These are phyloP conservation scores for Catocala fraxini DNA, from an alignment of 2,888 invertebrate genomes.

Conservation along the genomic window DNA sequence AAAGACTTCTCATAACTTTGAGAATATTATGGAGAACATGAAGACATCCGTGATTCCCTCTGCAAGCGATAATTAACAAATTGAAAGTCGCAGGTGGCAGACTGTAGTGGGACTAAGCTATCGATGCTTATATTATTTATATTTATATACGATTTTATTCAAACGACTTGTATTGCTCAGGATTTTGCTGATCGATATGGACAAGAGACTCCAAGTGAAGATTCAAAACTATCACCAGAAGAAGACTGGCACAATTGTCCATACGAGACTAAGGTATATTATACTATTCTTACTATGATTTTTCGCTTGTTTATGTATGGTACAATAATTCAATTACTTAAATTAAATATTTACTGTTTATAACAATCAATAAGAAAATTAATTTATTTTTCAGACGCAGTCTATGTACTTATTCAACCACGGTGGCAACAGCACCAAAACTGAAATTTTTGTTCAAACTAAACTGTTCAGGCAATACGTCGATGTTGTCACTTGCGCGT, in stretches of 20 bases:
- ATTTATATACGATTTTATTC: too few relatives aligned
- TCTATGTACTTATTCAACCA: constrained; percentile 7
- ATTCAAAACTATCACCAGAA: not conserved
- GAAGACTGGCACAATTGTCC: constrained; percentile 33
- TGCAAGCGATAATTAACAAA: too few relatives aligned
- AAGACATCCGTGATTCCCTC: too few relatives aligned
- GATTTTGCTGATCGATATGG: constrained; percentile 6
- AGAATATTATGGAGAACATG: too few relatives aligned
- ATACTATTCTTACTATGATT: not conserved
- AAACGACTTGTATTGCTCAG: constrained; percentile 10
- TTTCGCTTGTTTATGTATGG: not conserved
- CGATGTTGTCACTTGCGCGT: constrained; percentile 28
- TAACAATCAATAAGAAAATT: too few relatives aligned
- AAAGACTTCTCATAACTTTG: too few relatives aligned
- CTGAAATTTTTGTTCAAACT: constrained; percentile 34
- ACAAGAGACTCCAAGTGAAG: too few relatives aligned
- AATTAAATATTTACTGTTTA: too few relatives aligned
- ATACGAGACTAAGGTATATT: constrained; percentile 6
- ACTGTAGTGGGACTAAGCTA: too few relatives aligned
- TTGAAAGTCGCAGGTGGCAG: too few relatives aligned
- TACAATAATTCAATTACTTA: too few relatives aligned
- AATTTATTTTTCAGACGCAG: constrained; percentile 24
- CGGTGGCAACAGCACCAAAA: not conserved
- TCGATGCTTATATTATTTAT: too few relatives aligned
- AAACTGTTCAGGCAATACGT: constrained; percentile 25